Base-by-base conservation (phyloP, 2,797 vertebrate species). In the Poecile montanus region DNA sequence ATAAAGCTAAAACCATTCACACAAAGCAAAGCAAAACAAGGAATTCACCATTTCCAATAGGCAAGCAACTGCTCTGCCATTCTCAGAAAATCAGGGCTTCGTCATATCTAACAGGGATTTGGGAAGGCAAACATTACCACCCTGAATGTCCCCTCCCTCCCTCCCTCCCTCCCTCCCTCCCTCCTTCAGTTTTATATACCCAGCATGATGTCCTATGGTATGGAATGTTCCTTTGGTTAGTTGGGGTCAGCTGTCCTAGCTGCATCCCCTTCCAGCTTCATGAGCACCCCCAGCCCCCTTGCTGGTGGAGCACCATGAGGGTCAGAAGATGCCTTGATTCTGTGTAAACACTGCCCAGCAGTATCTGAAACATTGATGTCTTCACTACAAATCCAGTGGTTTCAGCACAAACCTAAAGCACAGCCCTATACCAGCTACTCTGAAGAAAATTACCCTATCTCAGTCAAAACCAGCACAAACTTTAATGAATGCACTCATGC, bases 261-360 rank as follows among this genome's bases (percentile, higher is more conserved):
- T 21, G 13, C 0, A 0, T n/a, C 45, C 30, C 21, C 30, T 26
- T 66, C 61, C 68, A 67, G 3, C 76, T 47, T 22, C 54, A 23
- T 7, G 11, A n/a, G 13, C 19, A 10, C 0, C 6, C 2, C 11
- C 27, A 38, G 32, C 2, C 16, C 16, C 13, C 50, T 70, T 0
- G 0, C 20, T 57, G 27, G 5, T n/a, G 10, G 44, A 54, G 13
- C 19, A 15, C 56, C 8, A 5, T 6, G 65, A 45, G 19, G 70
- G 61, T 20, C 9, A 66, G 47, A 53, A 48, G 22, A 23, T 16
- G 6, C 27, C 23, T 60, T 54, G 17, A 22, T 40, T 60, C 23
- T 9, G 25, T 4, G 7, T 16, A 19, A 76, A 19, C 27, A 3
- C 10, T 54, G 27, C 23, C 44, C 30, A 34, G 29, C 10, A 34